These are phyloP conservation scores for Neofelis nebulosa DNA, from an alignment of 2,113 vertebrate genomes.

Conservation along the genomic window DNA sequence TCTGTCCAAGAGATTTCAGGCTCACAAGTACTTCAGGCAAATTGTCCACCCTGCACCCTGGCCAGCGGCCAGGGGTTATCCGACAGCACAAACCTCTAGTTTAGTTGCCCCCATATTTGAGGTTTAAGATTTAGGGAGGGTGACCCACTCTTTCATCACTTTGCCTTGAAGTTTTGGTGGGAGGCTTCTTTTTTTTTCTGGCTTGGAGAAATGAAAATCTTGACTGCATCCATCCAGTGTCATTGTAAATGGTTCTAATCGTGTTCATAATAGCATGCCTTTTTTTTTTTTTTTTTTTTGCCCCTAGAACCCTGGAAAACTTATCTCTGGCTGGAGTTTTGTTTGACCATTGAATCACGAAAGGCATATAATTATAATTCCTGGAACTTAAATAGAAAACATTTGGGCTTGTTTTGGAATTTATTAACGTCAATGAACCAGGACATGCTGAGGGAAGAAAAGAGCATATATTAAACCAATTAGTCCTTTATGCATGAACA, in stretches of 20 bases:
- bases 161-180: slow-evolving; percentile 34
- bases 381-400: slow-evolving; percentile 18
- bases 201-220: background rate
- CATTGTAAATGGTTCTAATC: background rate
- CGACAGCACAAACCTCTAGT: background rate
- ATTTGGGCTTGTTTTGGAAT: slow-evolving; percentile 32
- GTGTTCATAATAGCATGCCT: background rate
- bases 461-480: background rate
- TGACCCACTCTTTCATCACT: background rate
- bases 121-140: background rate
- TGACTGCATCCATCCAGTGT: background rate
- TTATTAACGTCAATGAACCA: background rate
- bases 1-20: slow-evolving; percentile 24
- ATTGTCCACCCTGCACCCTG: background rate
- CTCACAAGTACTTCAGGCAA: slow-evolving; percentile 29
- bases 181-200: background rate
- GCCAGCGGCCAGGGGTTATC: background rate
- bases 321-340: slow-evolving; percentile 33
- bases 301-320: background rate
- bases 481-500: background rate
- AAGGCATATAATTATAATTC: background rate
- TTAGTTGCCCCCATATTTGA: background rate
- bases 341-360: slow-evolving; percentile 14
- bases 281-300: background rate
- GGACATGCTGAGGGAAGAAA: background rate